Percentiles rank a stretch among this genome's conserved stretches.
Evolutionary conservation across 2,888 invertebrate species (phyloP).

Genomic region (Erynnis tages): DNA sequence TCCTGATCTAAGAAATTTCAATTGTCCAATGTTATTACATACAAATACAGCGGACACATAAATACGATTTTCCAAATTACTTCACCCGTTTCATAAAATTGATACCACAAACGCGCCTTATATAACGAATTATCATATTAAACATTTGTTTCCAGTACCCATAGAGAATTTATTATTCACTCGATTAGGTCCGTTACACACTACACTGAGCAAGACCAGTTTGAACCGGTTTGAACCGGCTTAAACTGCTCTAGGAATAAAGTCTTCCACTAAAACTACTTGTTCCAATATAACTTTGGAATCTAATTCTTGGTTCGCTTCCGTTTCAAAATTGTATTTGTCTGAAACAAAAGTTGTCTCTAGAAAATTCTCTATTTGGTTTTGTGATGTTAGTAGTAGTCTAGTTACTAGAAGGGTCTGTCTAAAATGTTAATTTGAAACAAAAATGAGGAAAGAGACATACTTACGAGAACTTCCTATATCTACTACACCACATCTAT

Average conservation of each 20-base stretch:
- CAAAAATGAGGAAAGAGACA: too few relatives aligned
- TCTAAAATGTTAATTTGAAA: too few relatives aligned
- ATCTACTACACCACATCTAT: too few relatives aligned
- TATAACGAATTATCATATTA: conserved; percentile 9
- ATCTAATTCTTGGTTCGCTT: neutral
- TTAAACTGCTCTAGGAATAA: neutral
- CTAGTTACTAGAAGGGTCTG: too few relatives aligned
- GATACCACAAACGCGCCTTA: neutral
- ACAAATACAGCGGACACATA: too few relatives aligned
- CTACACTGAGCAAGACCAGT: conserved; percentile 3
- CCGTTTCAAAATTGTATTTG: neutral
- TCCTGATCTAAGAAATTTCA: too few relatives aligned
- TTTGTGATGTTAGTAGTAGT: too few relatives aligned
- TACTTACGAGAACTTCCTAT: too few relatives aligned
- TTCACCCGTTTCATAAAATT: too few relatives aligned
- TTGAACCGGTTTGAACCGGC: neutral
- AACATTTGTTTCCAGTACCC: neutral
- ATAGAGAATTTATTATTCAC: neutral
- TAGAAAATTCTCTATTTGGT: too few relatives aligned
- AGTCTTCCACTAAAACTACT: neutral
- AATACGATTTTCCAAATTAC: too few relatives aligned
- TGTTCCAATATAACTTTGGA: conserved; percentile 9
- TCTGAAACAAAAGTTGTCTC: neutral
- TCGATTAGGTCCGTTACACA: conserved; percentile 6
- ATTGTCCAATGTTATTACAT: too few relatives aligned